Conservation (phyloP, 2,113 vertebrate genomes). For the Sminthopsis crassicaudata region DNA sequence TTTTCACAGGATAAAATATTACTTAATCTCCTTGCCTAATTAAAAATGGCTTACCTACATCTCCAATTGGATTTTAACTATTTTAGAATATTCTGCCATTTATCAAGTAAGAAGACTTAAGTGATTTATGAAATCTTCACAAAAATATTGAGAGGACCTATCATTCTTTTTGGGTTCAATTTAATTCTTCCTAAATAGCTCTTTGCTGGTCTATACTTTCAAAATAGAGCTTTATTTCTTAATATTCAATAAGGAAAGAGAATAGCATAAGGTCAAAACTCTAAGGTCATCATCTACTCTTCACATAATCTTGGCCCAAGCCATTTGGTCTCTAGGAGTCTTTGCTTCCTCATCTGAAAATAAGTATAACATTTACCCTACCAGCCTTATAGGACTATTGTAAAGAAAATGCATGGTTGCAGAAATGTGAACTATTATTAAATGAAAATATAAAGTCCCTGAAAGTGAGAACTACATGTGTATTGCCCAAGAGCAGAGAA, state of each 20-base stretch:
- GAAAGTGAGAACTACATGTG: background rate
- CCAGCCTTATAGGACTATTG: background rate
- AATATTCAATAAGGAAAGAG: background rate
- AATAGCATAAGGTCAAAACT: background rate
- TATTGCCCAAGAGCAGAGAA: background rate
- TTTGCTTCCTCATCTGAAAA: background rate
- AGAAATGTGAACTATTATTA: background rate
- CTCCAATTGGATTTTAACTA: background rate
- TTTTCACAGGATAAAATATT: constrained; percentile 31
- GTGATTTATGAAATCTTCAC: background rate
- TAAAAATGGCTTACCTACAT: background rate
- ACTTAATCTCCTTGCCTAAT: background rate
- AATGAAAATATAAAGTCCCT: background rate
- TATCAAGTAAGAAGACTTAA: background rate
- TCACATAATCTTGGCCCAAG: background rate
- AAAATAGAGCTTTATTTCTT: constrained; percentile 43
- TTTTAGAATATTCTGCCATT: background rate
- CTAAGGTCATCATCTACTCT: background rate
- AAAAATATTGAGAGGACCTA: background rate
- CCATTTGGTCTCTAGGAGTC: background rate
- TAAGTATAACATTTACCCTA: background rate
- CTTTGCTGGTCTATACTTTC: background rate
- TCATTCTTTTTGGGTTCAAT: background rate
- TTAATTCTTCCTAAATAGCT: background rate
- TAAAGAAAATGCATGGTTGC: background rate